Percentiles rank a stretch among this genome's conserved stretches.
Conservation (phyloP, 2,888 invertebrate species). For the Poecilobothrus nobilitatus region DNA sequence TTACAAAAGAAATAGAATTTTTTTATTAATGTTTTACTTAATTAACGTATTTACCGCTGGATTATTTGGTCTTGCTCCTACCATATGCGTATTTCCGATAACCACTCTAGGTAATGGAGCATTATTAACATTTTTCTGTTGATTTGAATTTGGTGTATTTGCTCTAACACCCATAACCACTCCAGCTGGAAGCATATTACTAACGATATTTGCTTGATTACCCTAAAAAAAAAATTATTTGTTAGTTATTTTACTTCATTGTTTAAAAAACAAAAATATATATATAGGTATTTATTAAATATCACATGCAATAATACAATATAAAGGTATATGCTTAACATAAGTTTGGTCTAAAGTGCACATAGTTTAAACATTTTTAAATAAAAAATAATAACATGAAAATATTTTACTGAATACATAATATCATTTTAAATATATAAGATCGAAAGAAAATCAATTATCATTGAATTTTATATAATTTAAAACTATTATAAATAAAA, state of each 20-base stretch:
- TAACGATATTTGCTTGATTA: slow-evolving; percentile 54
- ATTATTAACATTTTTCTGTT: slow-evolving; percentile 64
- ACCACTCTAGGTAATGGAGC: slow-evolving; percentile 74
- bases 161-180: slow-evolving; percentile 80
- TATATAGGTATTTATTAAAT: background rate
- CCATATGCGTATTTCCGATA: slow-evolving; percentile 72
- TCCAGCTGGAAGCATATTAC: slow-evolving; percentile 60
- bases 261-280: no score
- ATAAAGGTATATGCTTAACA: slow-evolving; percentile 9
- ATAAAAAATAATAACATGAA: no score
- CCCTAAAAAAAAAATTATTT: slow-evolving; percentile 36
- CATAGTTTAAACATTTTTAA: background rate
- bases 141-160: slow-evolving; percentile 57
- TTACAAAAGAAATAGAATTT: no score
- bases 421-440: no score
- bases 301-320: background rate
- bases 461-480: no score
- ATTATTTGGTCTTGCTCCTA: slow-evolving; percentile 70
- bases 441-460: no score
- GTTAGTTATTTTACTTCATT: slow-evolving; percentile 27
- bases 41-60: slow-evolving; percentile 49
- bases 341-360: slow-evolving; percentile 19
- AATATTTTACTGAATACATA: no score
- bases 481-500: no score
- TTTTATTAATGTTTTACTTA: slow-evolving; percentile 7